Conservation (phyloP, 2,113 vertebrate species). For the Marmota flaviventris region DNA sequence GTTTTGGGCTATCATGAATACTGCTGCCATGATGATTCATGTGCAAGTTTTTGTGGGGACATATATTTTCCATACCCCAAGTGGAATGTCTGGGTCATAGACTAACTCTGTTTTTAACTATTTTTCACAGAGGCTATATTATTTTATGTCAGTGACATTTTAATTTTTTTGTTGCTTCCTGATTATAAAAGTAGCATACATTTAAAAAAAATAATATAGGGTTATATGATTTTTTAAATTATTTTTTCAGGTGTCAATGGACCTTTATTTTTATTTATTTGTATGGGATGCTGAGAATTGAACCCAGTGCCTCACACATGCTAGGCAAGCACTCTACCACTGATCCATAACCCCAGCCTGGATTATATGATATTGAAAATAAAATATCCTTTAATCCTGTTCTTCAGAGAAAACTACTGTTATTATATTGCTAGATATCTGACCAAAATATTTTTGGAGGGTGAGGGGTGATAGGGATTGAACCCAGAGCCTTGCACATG, state of each 20-base stretch:
- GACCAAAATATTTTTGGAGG: background rate
- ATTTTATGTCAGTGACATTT: background rate
- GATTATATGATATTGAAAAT: background rate
- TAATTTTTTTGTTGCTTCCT: conserved; percentile 33
- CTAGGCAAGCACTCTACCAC: too few relatives aligned
- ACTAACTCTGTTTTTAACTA: background rate
- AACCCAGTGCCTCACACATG: too few relatives aligned
- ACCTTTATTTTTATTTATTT: too few relatives aligned
- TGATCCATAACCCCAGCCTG: too few relatives aligned
- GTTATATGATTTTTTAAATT: background rate
- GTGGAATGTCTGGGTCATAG: background rate
- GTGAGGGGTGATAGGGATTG: background rate
- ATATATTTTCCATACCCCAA: background rate
- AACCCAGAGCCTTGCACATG: background rate
- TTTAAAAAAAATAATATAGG: background rate
- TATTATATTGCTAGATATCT: background rate
- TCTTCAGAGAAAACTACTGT: background rate
- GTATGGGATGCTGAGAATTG: too few relatives aligned
- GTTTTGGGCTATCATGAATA: background rate
- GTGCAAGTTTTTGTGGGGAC: background rate
- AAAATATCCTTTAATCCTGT: background rate
- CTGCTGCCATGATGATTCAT: background rate
- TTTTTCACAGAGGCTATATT: background rate
- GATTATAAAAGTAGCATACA: background rate
- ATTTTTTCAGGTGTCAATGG: too few relatives aligned